A percentile compares a stretch with the other conserved stretches of the same genome.
phyloP scores from a whole-genome alignment of 2,113 vertebrate genomes.

The Emberiza fucata region DNA sequence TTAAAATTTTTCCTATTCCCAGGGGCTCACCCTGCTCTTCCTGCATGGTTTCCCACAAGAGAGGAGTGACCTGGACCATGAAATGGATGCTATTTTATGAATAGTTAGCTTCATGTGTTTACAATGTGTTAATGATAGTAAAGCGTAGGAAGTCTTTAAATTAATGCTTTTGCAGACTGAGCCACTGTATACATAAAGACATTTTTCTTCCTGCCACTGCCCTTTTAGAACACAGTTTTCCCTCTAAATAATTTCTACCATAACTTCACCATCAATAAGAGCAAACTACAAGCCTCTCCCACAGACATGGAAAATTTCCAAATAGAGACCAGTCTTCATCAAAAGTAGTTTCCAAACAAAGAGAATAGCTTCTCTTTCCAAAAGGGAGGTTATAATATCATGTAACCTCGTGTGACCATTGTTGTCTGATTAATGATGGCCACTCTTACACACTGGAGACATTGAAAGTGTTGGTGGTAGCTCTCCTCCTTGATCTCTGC shows the following conservation, averaged over 20 bases:
- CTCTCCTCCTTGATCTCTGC: neutral
- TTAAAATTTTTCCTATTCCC: neutral
- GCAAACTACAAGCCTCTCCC: neutral
- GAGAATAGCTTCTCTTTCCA: neutral
- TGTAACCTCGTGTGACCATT: neutral
- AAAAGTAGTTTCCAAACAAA: neutral
- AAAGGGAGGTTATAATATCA: neutral
- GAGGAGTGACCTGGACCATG: neutral
- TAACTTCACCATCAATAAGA: neutral
- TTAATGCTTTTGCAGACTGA: constrained; percentile 3
- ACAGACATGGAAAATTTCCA: neutral
- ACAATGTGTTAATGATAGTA: constrained; percentile 58
- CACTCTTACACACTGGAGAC: neutral
- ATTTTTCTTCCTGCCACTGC: neutral
- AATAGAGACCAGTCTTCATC: neutral
- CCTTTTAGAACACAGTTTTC: neutral
- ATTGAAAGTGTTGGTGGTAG: neutral
- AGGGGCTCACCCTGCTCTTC: neutral
- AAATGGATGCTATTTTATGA: constrained; percentile 53
- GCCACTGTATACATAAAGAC: neutral
- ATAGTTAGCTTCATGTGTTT: constrained; percentile 44
- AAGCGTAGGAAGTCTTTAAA: constrained; percentile 41
- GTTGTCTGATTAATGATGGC: neutral
- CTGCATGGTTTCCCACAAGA: neutral
- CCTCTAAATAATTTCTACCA: neutral